Evolutionary conservation across 2,113 vertebrate genomes (phyloP).

Genomic region (Kryptolebias marmoratus): DNA sequence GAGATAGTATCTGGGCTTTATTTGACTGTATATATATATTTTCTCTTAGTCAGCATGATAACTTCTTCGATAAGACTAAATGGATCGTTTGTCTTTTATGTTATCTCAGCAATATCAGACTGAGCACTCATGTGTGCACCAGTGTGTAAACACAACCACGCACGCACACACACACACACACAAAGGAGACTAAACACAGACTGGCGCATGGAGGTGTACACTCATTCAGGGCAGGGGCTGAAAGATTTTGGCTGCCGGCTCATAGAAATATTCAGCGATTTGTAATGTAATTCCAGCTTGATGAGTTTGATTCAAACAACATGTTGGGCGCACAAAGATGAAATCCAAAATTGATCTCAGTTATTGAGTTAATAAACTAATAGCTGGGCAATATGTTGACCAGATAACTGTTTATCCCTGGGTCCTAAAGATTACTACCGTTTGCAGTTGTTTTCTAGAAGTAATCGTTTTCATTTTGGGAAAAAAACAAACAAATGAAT

Average conservation of each 20-base stretch:
- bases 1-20: conserved; percentile 59
- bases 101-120: conserved; percentile 44
- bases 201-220: background rate
- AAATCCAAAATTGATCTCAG: background rate
- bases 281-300: background rate
- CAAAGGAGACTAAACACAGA: conserved; percentile 22
- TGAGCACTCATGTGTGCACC: background rate
- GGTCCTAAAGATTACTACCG: no score
- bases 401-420: no score
- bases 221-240: conserved; percentile 21
- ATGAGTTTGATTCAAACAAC: conserved; percentile 13
- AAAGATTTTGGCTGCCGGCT: conserved; percentile 27
- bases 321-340: conserved; percentile 8
- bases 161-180: background rate
- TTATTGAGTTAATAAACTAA: background rate
- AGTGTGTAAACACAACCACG: background rate
- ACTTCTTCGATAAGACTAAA: conserved; percentile 58
- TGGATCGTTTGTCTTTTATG: conserved; percentile 55
- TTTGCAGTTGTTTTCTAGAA: no score
- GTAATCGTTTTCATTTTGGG: no score
- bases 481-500: no score
- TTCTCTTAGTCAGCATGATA: conserved; percentile 61
- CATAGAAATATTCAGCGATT: conserved; percentile 16
- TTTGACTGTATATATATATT: conserved; percentile 55
- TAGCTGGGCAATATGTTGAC: background rate